phyloP scores from a whole-genome alignment of 2,113 vertebrate genomes.

The Oreocharis arfaki region DNA sequence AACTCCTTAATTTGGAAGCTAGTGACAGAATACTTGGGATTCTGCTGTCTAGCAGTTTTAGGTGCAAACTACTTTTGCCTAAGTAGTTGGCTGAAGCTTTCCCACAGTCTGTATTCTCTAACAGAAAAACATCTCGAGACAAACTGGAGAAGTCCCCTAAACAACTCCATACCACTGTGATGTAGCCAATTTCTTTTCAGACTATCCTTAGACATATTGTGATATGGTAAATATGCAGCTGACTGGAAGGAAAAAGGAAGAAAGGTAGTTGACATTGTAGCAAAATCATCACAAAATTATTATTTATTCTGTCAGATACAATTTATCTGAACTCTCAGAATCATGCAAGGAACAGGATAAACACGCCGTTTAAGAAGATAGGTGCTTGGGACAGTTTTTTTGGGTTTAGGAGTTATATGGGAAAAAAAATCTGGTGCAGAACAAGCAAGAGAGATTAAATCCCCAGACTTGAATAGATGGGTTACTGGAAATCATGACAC shows the following conservation, averaged over 20 bases:
- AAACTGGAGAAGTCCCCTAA: background rate
- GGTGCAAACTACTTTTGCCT: background rate
- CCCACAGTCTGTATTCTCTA: background rate
- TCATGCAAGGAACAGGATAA: background rate
- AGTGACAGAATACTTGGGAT: background rate
- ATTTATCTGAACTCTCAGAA: background rate
- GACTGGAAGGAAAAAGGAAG: background rate
- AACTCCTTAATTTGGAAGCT: background rate
- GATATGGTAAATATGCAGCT: background rate
- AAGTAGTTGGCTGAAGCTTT: background rate
- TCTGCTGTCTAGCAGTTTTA: background rate
- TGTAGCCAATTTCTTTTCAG: background rate
- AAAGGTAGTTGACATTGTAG: background rate
- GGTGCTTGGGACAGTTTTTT: background rate
- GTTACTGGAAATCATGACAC: background rate
- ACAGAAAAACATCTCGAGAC: background rate
- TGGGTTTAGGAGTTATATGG: background rate
- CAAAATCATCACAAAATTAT: background rate
- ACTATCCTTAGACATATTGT: background rate
- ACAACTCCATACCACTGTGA: background rate
- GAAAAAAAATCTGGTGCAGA: background rate
- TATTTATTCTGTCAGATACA: background rate
- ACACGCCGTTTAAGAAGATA: background rate
- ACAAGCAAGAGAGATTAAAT: background rate
- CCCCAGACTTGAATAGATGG: background rate